Conservation (phyloP, 2,113 vertebrate genomes). For the Corythaeola cristata region DNA sequence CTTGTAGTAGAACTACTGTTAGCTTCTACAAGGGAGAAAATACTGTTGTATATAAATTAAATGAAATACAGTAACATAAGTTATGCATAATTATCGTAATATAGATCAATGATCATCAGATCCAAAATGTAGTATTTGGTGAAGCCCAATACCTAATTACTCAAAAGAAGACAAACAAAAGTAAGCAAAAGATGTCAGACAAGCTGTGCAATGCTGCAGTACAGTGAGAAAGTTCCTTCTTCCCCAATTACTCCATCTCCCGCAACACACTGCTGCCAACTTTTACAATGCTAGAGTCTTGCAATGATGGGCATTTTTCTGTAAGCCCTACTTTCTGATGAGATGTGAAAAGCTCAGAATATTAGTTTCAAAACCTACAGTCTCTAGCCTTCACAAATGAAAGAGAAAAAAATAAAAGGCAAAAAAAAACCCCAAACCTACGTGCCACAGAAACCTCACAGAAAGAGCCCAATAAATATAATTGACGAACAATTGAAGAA, state of each 20-base stretch:
- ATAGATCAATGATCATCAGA: not conserved
- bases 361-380: not conserved
- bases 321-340: not conserved
- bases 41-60: not conserved
- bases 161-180: not conserved
- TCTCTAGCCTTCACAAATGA: not conserved
- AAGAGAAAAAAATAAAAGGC: not conserved
- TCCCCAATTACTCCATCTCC: not conserved
- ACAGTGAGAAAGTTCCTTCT: not conserved
- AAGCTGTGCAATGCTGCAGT: not conserved
- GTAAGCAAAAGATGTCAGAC: not conserved
- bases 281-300: not conserved
- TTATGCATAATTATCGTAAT: not conserved
- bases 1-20: not conserved
- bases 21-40: not conserved
- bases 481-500: not conserved
- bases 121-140: not conserved
- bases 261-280: not conserved
- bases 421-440: not conserved
- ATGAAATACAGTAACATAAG: not conserved
- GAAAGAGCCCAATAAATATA: not conserved
- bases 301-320: not conserved
- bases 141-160: not conserved
- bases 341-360: not conserved
- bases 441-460: not conserved